A percentile compares a stretch with the other conserved stretches of the same genome.
Evolutionary conservation across 2,113 vertebrate genomes (phyloP).

Genomic region (Setophaga coronata): DNA sequence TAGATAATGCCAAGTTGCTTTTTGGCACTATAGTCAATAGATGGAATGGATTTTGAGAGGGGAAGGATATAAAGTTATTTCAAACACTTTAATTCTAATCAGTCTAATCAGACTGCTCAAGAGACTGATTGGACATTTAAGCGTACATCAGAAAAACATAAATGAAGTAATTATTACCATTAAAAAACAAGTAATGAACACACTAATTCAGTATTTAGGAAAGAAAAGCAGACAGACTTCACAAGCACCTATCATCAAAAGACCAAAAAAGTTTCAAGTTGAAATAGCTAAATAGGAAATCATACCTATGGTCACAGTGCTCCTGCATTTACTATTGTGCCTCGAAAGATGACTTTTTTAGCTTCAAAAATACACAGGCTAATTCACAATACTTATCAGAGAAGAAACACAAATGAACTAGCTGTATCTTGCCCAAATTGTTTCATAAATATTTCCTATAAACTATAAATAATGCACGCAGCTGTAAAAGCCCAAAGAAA

Average conservation of each 20-base stretch:
- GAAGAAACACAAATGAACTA: neutral
- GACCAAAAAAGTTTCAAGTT: neutral
- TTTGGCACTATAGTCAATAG: neutral
- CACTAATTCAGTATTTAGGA: neutral
- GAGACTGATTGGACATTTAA: neutral
- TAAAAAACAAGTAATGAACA: neutral
- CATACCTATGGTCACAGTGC: neutral
- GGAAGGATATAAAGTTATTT: neutral
- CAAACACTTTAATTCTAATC: neutral
- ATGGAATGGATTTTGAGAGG: neutral
- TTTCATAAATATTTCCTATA: neutral
- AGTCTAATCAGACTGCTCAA: neutral
- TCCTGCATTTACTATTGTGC: neutral
- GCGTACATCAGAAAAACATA: neutral
- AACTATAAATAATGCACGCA: neutral
- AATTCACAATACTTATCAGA: neutral
- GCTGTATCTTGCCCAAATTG: neutral
- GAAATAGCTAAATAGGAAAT: neutral
- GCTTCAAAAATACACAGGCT: neutral
- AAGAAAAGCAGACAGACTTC: neutral
- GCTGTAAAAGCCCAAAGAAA: neutral
- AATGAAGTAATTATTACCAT: neutral
- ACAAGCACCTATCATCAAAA: accelerated
- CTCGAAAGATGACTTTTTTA: neutral
- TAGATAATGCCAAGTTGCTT: neutral